These are phyloP conservation scores for Actinia tenebrosa DNA, from an alignment of 64 coral and sea anemone genomes.

Conservation along the genomic window DNA sequence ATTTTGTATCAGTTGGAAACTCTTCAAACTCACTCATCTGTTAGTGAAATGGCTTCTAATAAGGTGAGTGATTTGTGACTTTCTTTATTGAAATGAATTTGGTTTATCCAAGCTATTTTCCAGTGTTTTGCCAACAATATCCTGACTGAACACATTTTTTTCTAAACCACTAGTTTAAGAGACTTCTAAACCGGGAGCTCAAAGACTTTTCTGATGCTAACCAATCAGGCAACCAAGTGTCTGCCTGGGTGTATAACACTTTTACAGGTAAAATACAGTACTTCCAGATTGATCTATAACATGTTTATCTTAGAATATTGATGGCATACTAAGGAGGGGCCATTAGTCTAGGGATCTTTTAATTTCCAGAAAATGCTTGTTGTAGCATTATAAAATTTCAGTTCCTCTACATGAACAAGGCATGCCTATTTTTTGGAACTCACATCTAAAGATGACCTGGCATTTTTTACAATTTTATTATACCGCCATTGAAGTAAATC, in stretches of 20 bases:
- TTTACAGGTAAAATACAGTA: slow-evolving; percentile 69
- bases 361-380: too few relatives aligned
- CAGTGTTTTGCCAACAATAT: too few relatives aligned
- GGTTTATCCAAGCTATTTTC: too few relatives aligned
- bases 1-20: slow-evolving; percentile 96
- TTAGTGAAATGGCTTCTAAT: slow-evolving; percentile 99
- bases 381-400: too few relatives aligned
- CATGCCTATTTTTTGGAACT: too few relatives aligned
- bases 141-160: not conserved
- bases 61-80: slow-evolving; percentile 44
- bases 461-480: too few relatives aligned
- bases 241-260: slow-evolving; percentile 95
- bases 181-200: slow-evolving; percentile 91
- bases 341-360: too few relatives aligned
- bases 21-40: slow-evolving; percentile 89
- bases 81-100: not conserved
- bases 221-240: slow-evolving; percentile 94
- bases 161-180: slow-evolving; percentile 64
- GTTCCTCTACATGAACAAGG: too few relatives aligned
- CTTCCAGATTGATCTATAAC: not conserved
- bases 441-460: too few relatives aligned
- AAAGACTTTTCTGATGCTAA: slow-evolving; percentile 97
- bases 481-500: too few relatives aligned
- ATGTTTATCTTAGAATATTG: too few relatives aligned
- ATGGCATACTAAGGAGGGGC: too few relatives aligned